Evolutionary conservation across 1,140 invertebrate genomes (phyloP).

Genomic region (Drosophila rufa): DNA sequence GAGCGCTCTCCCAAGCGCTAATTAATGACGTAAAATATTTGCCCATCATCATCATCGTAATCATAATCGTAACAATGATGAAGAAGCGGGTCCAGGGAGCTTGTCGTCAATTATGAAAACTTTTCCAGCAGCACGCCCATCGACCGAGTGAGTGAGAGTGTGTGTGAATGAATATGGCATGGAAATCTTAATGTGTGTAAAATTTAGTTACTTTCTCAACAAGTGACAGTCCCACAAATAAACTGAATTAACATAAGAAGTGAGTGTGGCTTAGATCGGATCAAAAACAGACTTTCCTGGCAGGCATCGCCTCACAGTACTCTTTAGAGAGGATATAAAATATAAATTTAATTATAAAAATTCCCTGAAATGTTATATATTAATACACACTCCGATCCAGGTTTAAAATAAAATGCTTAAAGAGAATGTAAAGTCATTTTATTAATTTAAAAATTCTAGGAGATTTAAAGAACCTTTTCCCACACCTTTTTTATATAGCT

Average conservation of each 20-base stretch:
- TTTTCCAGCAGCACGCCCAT: conserved; percentile 59
- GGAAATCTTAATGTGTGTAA: conserved; percentile 12
- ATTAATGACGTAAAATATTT: conserved; percentile 83
- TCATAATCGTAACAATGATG: conserved; percentile 18
- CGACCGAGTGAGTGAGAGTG: conserved; percentile 4
- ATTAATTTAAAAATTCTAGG: too few relatives aligned
- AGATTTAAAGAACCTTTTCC: neutral
- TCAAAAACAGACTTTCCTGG: conserved; percentile 33
- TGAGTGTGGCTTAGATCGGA: conserved; percentile 43
- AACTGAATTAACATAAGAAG: conserved; percentile 18
- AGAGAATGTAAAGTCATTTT: neutral
- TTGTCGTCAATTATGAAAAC: conserved; percentile 79
- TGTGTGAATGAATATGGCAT: conserved; percentile 24
- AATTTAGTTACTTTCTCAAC: conserved; percentile 41
- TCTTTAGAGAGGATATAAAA: neutral
- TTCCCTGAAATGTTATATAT: neutral
- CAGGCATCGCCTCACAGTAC: neutral
- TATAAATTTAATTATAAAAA: neutral
- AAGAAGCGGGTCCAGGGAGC: conserved; percentile 15
- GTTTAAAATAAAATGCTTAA: neutral
- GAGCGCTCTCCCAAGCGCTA: conserved; percentile 62
- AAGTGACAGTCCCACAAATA: conserved; percentile 36
- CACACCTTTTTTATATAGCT: neutral
- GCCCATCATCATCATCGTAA: conserved; percentile 53
- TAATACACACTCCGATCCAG: neutral